Evolutionary conservation across 2,888 invertebrate species (phyloP).

Genomic region (Dichetophora obliterata): DNA sequence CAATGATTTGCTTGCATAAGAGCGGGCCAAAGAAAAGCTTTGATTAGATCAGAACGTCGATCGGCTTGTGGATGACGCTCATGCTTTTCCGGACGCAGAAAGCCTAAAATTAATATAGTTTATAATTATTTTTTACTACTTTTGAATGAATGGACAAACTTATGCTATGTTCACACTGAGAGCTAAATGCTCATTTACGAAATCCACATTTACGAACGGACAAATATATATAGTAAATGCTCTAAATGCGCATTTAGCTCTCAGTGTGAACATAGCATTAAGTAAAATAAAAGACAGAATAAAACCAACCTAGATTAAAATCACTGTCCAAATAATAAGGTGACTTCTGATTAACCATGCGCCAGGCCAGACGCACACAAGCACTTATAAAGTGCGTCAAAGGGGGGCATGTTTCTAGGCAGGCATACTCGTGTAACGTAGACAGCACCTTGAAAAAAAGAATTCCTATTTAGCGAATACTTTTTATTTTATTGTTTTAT

Average conservation of each 20-base stretch:
- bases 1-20: constrained; percentile 82
- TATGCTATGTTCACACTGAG: no score
- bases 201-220: no score
- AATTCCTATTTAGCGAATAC: not conserved
- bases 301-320: constrained; percentile 74
- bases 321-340: constrained; percentile 78
- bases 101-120: constrained; percentile 67
- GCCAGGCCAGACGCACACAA: constrained; percentile 90
- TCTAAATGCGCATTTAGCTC: no score
- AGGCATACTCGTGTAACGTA: constrained; percentile 94
- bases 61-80: constrained; percentile 84
- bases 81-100: constrained; percentile 82
- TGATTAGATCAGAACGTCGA: constrained; percentile 80
- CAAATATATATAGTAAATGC: no score
- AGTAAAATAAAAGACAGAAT: not conserved
- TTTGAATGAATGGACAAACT: not conserved
- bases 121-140: constrained; percentile 4
- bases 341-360: constrained; percentile 81
- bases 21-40: constrained; percentile 89
- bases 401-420: constrained; percentile 83
- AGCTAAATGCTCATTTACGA: no score
- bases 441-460: constrained; percentile 78
- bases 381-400: constrained; percentile 85
- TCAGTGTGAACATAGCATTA: no score
- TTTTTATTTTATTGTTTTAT: not conserved